phyloP scores from a whole-genome alignment of 2,113 vertebrate species.

The Phyllostomus discolor region DNA sequence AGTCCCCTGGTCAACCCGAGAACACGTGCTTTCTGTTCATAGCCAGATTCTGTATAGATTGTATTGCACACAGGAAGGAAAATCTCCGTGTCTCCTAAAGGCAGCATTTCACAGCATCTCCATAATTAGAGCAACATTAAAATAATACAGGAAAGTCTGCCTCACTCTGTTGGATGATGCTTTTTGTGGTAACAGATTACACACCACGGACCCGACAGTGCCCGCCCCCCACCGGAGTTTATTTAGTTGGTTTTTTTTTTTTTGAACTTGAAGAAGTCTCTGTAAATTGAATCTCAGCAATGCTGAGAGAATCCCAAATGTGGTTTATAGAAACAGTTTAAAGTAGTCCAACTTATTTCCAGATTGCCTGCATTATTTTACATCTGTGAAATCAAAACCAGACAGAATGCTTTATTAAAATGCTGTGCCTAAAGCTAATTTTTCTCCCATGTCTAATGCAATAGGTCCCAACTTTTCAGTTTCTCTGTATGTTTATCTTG shows the following conservation, averaged over 20 bases:
- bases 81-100: fast-evolving
- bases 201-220: fast-evolving
- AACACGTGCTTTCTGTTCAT: fast-evolving
- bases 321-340: slow-evolving; percentile 47
- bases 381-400: slow-evolving; percentile 71
- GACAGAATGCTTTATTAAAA: slow-evolving; percentile 57
- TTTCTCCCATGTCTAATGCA: slow-evolving; percentile 40
- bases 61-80: background rate
- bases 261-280: slow-evolving; percentile 17
- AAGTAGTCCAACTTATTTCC: slow-evolving; percentile 28
- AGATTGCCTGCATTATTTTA: slow-evolving; percentile 26
- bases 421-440: slow-evolving; percentile 20
- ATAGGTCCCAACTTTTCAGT: background rate
- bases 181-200: background rate
- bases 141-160: background rate
- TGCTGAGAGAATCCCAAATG: slow-evolving; percentile 42
- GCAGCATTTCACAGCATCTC: background rate
- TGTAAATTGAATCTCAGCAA: slow-evolving; percentile 55
- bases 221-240: background rate
- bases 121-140: background rate
- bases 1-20: fast-evolving
- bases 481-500: slow-evolving; percentile 58
- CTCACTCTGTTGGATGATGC: fast-evolving
- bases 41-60: background rate
- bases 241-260: background rate